These are phyloP conservation scores for Vollenhovia emeryi DNA, from an alignment of 1,140 invertebrate genomes.

Conservation along the genomic window DNA sequence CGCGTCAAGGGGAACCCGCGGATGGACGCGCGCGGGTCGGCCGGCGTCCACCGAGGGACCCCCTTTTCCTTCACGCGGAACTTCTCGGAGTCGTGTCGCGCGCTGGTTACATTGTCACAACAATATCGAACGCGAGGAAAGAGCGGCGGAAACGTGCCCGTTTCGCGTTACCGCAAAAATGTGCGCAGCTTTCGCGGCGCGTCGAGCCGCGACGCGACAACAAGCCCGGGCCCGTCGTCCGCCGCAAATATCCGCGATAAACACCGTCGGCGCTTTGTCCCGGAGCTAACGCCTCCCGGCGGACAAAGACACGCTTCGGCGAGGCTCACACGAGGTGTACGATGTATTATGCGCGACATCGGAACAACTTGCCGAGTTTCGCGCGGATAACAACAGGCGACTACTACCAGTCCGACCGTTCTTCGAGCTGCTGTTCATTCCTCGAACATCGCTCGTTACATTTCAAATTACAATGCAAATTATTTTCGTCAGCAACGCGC, in stretches of 20 bases:
- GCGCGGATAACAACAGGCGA: conserved; percentile 15
- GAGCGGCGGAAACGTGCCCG: conserved; percentile 26
- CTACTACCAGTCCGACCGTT: background rate
- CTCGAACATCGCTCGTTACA: background rate
- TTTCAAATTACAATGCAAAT: conserved; percentile 24
- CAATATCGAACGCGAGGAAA: conserved; percentile 22
- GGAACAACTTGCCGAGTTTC: conserved; percentile 27
- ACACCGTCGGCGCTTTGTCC: conserved; percentile 66
- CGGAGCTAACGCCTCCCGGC: conserved; percentile 2
- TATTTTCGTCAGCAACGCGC: background rate
- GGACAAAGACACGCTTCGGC: conserved; percentile 51
- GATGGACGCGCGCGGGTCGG: background rate
- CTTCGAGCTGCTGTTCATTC: background rate
- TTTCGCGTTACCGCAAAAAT: conserved; percentile 15
- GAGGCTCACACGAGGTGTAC: conserved; percentile 7
- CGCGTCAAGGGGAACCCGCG: background rate
- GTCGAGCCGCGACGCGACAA: background rate
- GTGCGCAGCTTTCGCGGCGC: conserved; percentile 15
- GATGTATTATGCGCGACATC: conserved; percentile 59
- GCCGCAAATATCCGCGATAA: conserved; percentile 47
- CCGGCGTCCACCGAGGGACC: background rate
- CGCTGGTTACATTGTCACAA: conserved; percentile 29
- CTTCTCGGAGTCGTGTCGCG: conserved; percentile 22
- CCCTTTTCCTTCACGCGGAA: background rate
- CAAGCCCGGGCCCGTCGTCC: background rate